Evolutionary conservation across 2,888 invertebrate genomes (phyloP), one percentile per base, ranked within the genome.

Genomic region (Fabriciana adippe): DNA sequence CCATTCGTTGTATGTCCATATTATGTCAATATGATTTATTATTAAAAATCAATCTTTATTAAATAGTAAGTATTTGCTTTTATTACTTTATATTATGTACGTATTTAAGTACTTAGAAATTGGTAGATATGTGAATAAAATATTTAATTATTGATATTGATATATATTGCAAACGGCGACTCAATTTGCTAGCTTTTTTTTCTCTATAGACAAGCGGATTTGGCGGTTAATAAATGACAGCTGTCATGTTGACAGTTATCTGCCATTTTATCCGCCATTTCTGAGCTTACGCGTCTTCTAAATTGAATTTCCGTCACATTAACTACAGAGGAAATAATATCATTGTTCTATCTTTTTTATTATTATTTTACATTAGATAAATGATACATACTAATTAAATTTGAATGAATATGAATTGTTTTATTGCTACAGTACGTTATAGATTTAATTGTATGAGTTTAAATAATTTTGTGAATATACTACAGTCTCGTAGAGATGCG

Each of bases 201-300:
- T 15, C n/a, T 26, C 48, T 26, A 41, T 41, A 54, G 45, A 59
- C 45, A 31, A 57, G 21, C 16, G 45, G 16, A 62, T 66, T 56
- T 41, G 35, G 35, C 11, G 56, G 47, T 47, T n/a, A 64, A 72
- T 55, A 65, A 71, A 65, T 65, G 67, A 51, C 47, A 62, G 16
- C 55, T 68, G 70, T 72, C 71, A 69, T 55, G 5, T 65, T 66
- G 69, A 71, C 65, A 61, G 57, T 48, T 70, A 55, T 41, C 59
- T 35, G 55, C 13, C 5, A 26, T 26, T 26, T 26, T 26, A 26
- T 26, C 26, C 41, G 54, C 55, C 56, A 68, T 66, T 64, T 57
- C 41, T 53, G 51, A 51, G 35, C 8, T 26, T 11, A 21, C 35
- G 35, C 6, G 41, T 16, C 11, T 41, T 41, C 35, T 2, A 16